Base-by-base conservation (phyloP, 1,140 invertebrate genomes). In the Drosophila rhopaloa region DNA sequence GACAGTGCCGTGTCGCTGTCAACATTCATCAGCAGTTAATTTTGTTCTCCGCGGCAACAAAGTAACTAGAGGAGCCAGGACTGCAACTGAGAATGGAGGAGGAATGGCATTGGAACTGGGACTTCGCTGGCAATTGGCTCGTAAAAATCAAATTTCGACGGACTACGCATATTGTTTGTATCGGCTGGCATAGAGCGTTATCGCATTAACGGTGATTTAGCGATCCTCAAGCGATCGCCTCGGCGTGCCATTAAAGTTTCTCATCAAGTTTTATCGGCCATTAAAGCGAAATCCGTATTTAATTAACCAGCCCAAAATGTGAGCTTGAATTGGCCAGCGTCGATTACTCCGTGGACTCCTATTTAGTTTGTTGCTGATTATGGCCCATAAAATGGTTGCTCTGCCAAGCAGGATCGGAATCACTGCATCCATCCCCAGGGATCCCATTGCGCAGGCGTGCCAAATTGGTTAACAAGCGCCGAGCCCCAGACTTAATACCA, bases 231-330 rank as follows among this genome's bases (percentile, higher is more conserved):
- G 50, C 32, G 48, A 54, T 35, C 43, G 35, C 43, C 58, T 63
- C 13, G 27, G 29, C 4, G 65, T 41, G 76, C 80, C 83, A 88
- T 88, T 88, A 88, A 88, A 89, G 73, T 76, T 80, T 85, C 91
- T 91, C 90, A 91, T 91, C 90, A 91, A 86, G 76, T 91, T 91
- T 91, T 91, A 91, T 83, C 77, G 83, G 59, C 56, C 76, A 89
- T 91, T 91, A 86, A 91, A 91, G 76, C 66, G 79, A 88, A 77
- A 91, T 91, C 76, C 84, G 81, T 77, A 89, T 91, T 91, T 90
- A 91, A 91, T 91, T 91, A 80, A 79, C 79, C 76, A 90, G 88
- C 62, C 73, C 85, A 76, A 86, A 91, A 91, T 91, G 90, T 91
- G 91, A 90, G 90, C 91, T 76, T 91, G 84, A 91, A 91, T 91